These are phyloP conservation scores for Diaprepes abbreviatus DNA, from an alignment of 2,888 invertebrate species.

Conservation along the genomic window DNA sequence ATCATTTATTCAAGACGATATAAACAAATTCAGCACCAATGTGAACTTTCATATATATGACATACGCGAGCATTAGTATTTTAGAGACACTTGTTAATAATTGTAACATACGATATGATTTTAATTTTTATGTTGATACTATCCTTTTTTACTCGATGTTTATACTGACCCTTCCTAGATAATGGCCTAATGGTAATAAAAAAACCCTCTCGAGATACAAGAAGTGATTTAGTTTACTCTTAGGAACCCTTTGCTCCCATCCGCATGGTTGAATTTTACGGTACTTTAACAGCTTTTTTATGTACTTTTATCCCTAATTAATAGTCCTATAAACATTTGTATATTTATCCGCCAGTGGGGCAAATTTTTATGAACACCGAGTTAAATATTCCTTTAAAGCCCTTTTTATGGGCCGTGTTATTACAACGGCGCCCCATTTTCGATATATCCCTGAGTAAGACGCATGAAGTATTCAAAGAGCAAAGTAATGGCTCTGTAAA, in stretches of 20 bases:
- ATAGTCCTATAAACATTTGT: constrained; percentile 18
- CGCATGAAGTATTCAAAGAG: constrained; percentile 25
- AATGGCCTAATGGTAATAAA: constrained; percentile 18
- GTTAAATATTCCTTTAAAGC: constrained; percentile 16
- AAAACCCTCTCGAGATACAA: not conserved
- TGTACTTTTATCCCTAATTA: constrained; percentile 24
- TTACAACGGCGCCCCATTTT: constrained; percentile 23
- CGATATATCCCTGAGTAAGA: constrained; percentile 20
- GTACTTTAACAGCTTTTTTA: constrained; percentile 27
- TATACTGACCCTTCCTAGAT: too few relatives aligned
- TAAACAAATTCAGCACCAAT: too few relatives aligned
- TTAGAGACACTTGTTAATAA: too few relatives aligned
- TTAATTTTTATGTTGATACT: too few relatives aligned
- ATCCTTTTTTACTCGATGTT: too few relatives aligned
- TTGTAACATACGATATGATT: too few relatives aligned
- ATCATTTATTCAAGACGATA: too few relatives aligned
- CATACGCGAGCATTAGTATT: too few relatives aligned
- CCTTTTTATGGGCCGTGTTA: constrained; percentile 11
- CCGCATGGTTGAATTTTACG: constrained; percentile 16
- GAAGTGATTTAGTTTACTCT: constrained; percentile 7
- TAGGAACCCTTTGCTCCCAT: constrained; percentile 5
- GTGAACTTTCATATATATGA: too few relatives aligned
- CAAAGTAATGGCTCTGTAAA: constrained; percentile 28
- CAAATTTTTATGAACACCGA: constrained; percentile 2
- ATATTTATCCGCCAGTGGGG: constrained; percentile 2